phyloP scores from a whole-genome alignment of 2,113 vertebrate genomes.

The Syrrhaptes paradoxus region DNA sequence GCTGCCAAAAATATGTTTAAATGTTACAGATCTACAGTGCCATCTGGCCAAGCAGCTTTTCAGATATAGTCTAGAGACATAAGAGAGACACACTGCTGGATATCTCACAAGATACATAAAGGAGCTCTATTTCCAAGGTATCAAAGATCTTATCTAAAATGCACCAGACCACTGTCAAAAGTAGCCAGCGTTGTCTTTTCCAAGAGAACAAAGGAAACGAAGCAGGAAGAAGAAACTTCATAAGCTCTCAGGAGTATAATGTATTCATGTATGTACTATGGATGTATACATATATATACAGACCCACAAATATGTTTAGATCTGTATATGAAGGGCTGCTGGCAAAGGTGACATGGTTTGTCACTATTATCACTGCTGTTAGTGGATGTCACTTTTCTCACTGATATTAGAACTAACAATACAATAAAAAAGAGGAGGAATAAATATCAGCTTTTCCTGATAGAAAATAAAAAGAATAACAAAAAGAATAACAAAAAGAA shows the following conservation, averaged over 20 bases:
- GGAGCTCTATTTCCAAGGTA: neutral
- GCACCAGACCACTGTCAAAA: neutral
- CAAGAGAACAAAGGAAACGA: neutral
- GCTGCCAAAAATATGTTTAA: conserved; percentile 59
- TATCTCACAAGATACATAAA: neutral
- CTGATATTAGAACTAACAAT: neutral
- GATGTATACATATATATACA: neutral
- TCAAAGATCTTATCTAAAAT: neutral
- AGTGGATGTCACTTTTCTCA: neutral
- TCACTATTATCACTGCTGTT: neutral
- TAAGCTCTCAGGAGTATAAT: neutral
- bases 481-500: too few relatives aligned
- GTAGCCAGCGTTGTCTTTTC: neutral
- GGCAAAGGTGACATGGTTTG: neutral
- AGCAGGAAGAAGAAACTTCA: neutral
- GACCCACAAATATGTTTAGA: neutral
- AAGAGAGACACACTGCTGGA: conserved; percentile 10
- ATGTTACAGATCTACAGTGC: conserved; percentile 43
- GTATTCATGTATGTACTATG: fast-evolving
- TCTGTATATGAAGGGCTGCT: neutral
- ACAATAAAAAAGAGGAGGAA: neutral
- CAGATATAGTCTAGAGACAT: conserved; percentile 19
- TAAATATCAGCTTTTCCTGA: neutral
- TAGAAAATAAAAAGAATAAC: neutral
- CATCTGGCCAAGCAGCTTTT: conserved; percentile 61